Evolutionary conservation across 2,888 invertebrate genomes (phyloP).

Genomic region (Agrochola lota): DNA sequence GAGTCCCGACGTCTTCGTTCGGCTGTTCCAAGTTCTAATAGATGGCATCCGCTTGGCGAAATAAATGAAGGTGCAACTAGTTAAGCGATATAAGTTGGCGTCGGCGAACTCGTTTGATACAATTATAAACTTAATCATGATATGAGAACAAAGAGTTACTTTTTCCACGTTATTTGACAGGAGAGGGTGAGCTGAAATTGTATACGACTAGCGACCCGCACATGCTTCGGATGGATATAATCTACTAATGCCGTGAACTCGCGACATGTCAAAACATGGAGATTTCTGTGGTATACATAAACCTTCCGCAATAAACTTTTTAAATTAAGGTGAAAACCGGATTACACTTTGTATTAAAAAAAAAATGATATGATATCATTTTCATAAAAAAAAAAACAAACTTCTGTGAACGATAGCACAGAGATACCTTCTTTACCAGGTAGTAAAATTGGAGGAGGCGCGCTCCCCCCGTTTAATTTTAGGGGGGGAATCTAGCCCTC

Average conservation of each 20-base stretch:
- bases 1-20: conserved; percentile 75
- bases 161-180: background rate
- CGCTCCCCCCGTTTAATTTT: too few species aligned
- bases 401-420: too few species aligned
- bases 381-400: too few species aligned
- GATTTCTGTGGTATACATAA: background rate
- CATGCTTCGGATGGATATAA: too few species aligned
- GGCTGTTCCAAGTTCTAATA: conserved; percentile 67
- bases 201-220: background rate
- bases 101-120: conserved; percentile 40
- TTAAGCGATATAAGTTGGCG: conserved; percentile 48
- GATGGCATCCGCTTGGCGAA: conserved; percentile 62
- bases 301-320: background rate
- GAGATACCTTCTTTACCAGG: too few species aligned
- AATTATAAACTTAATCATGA: conserved; percentile 46
- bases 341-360: too few species aligned
- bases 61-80: conserved; percentile 61
- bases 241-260: background rate
- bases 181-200: background rate
- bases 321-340: background rate
- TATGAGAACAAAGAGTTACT: conserved; percentile 8
- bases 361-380: too few species aligned
- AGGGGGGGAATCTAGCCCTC: too few species aligned
- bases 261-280: background rate
- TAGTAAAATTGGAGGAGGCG: too few species aligned